phyloP scores from a whole-genome alignment of 2,113 vertebrate species.

The Scopus umbretta region DNA sequence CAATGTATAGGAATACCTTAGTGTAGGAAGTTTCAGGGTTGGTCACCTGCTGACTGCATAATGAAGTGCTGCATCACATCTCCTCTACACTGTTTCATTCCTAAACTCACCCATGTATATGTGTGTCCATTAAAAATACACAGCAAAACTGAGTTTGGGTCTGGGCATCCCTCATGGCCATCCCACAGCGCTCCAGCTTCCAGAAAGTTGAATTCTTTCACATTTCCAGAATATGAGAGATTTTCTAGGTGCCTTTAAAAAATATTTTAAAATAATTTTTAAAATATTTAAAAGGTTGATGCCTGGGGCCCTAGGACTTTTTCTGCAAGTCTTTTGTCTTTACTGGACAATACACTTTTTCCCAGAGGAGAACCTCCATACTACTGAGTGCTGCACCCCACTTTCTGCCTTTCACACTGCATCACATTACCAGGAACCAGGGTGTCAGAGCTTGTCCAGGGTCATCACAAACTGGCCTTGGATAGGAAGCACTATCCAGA shows the following conservation, averaged over 20 bases:
- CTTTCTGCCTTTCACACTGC: neutral
- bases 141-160: neutral
- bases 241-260: neutral
- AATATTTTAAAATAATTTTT: neutral
- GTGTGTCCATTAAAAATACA: neutral
- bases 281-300: neutral
- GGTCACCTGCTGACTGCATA: neutral
- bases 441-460: neutral
- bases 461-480: neutral
- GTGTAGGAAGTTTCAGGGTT: neutral
- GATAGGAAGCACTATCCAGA: neutral
- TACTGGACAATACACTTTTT: neutral
- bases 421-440: fast-evolving
- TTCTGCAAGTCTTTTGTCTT: neutral
- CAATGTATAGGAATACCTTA: neutral
- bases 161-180: neutral
- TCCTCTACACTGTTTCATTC: neutral
- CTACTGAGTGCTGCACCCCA: neutral
- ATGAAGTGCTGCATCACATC: neutral
- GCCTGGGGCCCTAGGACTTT: neutral
- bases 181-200: neutral
- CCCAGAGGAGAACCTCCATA: neutral
- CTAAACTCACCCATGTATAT: neutral
- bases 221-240: neutral
- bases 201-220: neutral